Conservation (phyloP, 92 coral and sea anemone genomes). For the Scolanthus callimorphus region DNA sequence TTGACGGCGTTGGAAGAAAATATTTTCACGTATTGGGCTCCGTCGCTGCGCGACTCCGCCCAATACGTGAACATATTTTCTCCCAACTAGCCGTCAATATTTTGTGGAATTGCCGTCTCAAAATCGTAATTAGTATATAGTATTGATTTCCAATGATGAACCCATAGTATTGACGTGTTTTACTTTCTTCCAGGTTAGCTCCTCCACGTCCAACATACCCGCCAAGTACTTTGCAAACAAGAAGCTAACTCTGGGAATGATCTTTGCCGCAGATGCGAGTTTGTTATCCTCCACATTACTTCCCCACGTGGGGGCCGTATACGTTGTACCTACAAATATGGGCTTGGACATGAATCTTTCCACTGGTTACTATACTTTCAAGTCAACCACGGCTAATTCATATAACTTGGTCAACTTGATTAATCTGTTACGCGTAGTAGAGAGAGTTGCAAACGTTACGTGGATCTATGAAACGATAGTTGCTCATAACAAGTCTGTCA, state of each 20-base stretch:
- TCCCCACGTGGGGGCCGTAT: conserved; percentile 19
- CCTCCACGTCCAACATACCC: neutral
- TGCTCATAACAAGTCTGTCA: conserved; percentile 10
- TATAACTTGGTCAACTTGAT: neutral
- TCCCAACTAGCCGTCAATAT: too few relatives aligned
- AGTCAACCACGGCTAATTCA: conserved; percentile 18
- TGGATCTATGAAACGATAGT: conserved; percentile 27
- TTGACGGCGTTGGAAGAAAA: too few relatives aligned
- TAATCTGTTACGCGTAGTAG: conserved; percentile 1
- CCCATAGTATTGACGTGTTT: conserved; percentile 38
- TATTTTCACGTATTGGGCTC: too few relatives aligned
- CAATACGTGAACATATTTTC: too few relatives aligned
- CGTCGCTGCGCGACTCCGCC: too few relatives aligned
- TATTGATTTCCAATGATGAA: too few relatives aligned
- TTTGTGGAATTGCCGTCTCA: too few relatives aligned
- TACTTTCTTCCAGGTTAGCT: conserved; percentile 10
- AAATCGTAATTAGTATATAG: too few relatives aligned
- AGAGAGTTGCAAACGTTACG: conserved; percentile 32
- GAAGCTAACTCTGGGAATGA: neutral
- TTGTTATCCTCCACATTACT: neutral
- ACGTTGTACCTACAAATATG: conserved; percentile 14
- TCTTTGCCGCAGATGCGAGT: conserved; percentile 5
- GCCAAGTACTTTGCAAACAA: neutral
- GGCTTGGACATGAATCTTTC: conserved; percentile 24
- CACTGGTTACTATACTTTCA: conserved; percentile 20